A percentile compares a stretch with the other conserved stretches of the same genome.
These are phyloP conservation scores for Diachasma alloeum DNA, from an alignment of 1,140 invertebrate species.

Conservation along the genomic window DNA sequence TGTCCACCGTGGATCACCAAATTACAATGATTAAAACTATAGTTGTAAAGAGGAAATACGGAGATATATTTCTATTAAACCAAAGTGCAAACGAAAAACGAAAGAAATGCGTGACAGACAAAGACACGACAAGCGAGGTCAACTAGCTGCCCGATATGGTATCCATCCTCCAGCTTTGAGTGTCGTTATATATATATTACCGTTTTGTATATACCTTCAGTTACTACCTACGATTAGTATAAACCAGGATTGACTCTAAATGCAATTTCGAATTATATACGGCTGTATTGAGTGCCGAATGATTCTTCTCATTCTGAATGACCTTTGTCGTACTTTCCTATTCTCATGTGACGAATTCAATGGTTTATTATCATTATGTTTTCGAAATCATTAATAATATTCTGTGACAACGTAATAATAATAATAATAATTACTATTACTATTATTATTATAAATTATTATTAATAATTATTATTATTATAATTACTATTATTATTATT, in stretches of 20 bases:
- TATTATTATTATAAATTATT: too few relatives aligned
- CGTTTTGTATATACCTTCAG: constrained; percentile 34
- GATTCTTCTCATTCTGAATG: background rate
- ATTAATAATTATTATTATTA: too few relatives aligned
- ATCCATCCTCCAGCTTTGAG: constrained; percentile 55
- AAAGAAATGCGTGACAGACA: constrained; percentile 43
- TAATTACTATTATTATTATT: too few relatives aligned
- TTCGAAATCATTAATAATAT: background rate
- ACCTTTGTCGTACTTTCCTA: too few relatives aligned
- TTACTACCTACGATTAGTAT: constrained; percentile 53
- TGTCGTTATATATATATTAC: constrained; percentile 40
- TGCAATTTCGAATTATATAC: constrained; percentile 20
- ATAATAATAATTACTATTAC: too few relatives aligned
- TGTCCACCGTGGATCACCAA: too few relatives aligned
- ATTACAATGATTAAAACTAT: constrained; percentile 19
- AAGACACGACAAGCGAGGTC: constrained; percentile 63
- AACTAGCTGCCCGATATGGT: constrained; percentile 66
- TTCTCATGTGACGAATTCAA: background rate
- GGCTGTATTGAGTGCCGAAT: background rate
- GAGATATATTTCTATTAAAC: background rate
- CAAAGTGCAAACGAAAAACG: constrained; percentile 37
- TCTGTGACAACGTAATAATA: too few relatives aligned
- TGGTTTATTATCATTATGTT: background rate
- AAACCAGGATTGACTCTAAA: constrained; percentile 12
- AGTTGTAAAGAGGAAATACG: background rate